Conservation (phyloP, 1,140 invertebrate genomes). For the Ridgeia piscesae region DNA sequence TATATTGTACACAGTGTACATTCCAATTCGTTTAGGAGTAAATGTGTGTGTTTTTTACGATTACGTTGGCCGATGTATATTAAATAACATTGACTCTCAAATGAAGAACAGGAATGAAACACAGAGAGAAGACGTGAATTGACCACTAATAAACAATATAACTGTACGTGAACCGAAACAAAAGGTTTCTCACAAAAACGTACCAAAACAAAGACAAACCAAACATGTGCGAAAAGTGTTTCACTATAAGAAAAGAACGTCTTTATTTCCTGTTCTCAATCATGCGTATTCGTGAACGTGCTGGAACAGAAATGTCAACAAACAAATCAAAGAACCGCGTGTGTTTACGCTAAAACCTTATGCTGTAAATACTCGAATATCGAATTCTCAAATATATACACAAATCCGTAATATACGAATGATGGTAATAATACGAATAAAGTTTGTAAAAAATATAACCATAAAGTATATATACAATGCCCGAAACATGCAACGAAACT, state of each 20-base stretch:
- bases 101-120: neutral
- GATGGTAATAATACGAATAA: neutral
- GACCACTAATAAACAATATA: neutral
- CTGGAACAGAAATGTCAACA: neutral
- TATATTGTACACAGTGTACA: too few relatives aligned
- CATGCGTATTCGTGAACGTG: neutral
- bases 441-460: neutral
- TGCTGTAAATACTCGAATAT: neutral
- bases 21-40: too few relatives aligned
- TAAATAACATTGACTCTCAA: too few relatives aligned
- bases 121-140: neutral
- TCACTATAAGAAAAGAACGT: neutral
- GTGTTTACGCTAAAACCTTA: neutral
- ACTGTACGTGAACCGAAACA: neutral
- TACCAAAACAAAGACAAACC: neutral
- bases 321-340: neutral
- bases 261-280: neutral
- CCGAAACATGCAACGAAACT: neutral
- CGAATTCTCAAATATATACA: neutral
- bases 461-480: conserved; percentile 1
- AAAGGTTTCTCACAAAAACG: neutral
- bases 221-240: neutral
- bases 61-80: too few relatives aligned
- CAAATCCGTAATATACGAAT: neutral
- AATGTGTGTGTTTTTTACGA: neutral